Evolutionary conservation across 2,888 invertebrate genomes (phyloP), one percentile per base, ranked within the genome.

Genomic region (Alsophila aescularia): DNA sequence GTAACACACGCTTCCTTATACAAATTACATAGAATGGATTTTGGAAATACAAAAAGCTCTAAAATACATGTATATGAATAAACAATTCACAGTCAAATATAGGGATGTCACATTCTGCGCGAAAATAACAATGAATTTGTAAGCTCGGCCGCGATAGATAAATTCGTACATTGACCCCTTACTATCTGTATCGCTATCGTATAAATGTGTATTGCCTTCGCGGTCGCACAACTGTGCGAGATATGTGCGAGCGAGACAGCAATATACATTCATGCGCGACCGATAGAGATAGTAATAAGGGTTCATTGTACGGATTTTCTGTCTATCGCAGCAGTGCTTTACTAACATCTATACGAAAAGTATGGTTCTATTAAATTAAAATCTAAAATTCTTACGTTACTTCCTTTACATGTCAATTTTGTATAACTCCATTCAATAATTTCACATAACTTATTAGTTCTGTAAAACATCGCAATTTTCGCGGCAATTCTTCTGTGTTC

Each of bases 1-100:
- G 83, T 85, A 81, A 86, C 86, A 86, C 87, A 82, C 79, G 79
- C 75, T 75, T 70, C 37, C 29, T 43, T 55, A 52, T 52, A 52
- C 48, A 49, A 49, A 55, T 45, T 54, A 60, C 47, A 54, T 63
- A 58, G 49, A 62, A 63, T 57, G 48, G 39, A 55, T 54, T 52
- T 58, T 67, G 65, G 65, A 65, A 67, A 66, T 36, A 44, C 34
- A 34, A 58, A 58, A 60, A 47, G 51, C 43, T 29, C 54, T 53
- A 54, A 53, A 58, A 24, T 41, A 24, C 15, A 42, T 18, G 42
- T 31, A 14, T 15, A 39, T 64, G 72, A 68, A 79, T 67, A 66
- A 75, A 54, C 41, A 42, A 39, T 44, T 45, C 52, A 58, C 27
- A 47, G 52, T 71, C 15, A 27, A 35, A 27, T 18, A 45, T n/a